Base-by-base conservation (phyloP, 2,888 invertebrate species). In the Lycia hirtaria region DNA sequence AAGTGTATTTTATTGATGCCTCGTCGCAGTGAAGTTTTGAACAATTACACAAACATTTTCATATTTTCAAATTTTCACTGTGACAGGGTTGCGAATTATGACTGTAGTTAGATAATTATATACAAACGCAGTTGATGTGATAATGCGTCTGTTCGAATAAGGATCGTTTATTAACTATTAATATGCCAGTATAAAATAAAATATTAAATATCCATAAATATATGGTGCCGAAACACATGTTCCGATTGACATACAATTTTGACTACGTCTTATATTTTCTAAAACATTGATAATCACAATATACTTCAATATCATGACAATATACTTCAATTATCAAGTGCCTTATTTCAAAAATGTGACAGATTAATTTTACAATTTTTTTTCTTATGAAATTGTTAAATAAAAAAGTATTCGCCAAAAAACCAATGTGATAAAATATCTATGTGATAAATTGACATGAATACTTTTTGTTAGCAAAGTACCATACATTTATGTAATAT, bases 41-140 rank as follows among this genome's bases (percentile, higher is more conserved):
- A 10, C 3, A 15, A 41, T 24, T 38, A 10, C 15, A 7, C 10
- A 9, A 32, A 12, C 15, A 7, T n/a, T 28, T 28, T 26, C 28
- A 15, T 24, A 22, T 9, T 22, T 4, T 37, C 2, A 30, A 22
- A 41, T 35, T 9, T 24, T 45, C 32, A 26, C 24, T 56, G 56
- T 45, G 49, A 49, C 66, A 68, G 60, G 67, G 66, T 62, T 28
- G 7, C 24, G 47, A 28, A 4, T 50, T 43, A 64, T 67, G 59
- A 55, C 60, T 49, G 48, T 72, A 68, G 56, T 50, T 75, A 74
- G 65, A 68, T 51, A 65, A 30, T 20, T 49, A 49, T 30, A 33
- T 44, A 38, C 50, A 26, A 33, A 45, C 69, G 78, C 77, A 77
- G 76, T 76, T 72, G 66, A 67, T 80, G 80, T 81, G 81, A 80